These are phyloP conservation scores for Semnopithecus entellus DNA, from an alignment of 2,113 vertebrate genomes.

Conservation along the genomic window DNA sequence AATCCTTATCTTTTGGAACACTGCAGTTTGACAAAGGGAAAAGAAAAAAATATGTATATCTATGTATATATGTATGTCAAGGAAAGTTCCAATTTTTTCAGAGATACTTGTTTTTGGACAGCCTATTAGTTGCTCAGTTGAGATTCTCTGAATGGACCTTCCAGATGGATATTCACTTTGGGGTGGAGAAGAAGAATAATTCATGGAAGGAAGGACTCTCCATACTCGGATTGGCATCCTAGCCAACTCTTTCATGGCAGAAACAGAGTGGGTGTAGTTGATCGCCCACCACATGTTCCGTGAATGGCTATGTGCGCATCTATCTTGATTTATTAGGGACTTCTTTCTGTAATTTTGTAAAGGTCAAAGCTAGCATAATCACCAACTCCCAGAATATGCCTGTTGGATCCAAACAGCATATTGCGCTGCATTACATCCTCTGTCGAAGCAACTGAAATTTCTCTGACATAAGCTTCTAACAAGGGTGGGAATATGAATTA, in stretches of 20 bases:
- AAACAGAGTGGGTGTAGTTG: slow-evolving; percentile 48
- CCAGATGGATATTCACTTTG: slow-evolving; percentile 10
- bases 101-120: not conserved
- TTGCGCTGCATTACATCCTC: slow-evolving; percentile 57
- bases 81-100: not conserved
- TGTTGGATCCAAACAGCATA: slow-evolving; percentile 52
- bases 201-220: slow-evolving; percentile 44
- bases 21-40: not conserved
- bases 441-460: slow-evolving; percentile 62
- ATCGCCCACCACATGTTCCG: slow-evolving; percentile 39
- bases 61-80: not conserved
- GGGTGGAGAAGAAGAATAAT: not conserved
- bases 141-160: slow-evolving; percentile 34
- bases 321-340: slow-evolving; percentile 74
- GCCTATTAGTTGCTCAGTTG: not conserved
- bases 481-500: slow-evolving; percentile 61
- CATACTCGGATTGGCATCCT: not conserved
- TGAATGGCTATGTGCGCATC: slow-evolving; percentile 44
- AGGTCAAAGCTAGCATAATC: slow-evolving; percentile 75
- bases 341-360: slow-evolving; percentile 71
- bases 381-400: slow-evolving; percentile 59
- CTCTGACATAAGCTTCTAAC: slow-evolving; percentile 58
- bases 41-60: not conserved
- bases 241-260: slow-evolving; percentile 41
- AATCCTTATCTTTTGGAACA: slow-evolving; percentile 28